Evolutionary conservation across 2,797 vertebrate species (phyloP), one percentile per base, ranked within the genome.

Genomic region (Sebastes oblongus): DNA sequence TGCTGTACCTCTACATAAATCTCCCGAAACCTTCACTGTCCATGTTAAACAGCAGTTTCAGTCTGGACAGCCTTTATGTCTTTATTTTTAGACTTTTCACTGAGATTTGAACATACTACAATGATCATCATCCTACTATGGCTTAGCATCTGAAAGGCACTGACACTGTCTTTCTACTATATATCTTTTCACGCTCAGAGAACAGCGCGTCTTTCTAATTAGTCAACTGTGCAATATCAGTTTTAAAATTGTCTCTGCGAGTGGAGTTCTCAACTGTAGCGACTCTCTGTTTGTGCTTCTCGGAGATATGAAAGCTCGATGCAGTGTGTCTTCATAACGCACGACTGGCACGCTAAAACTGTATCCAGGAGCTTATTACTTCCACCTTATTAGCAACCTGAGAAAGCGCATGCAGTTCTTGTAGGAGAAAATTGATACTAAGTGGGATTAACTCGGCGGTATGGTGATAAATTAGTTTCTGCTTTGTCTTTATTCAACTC

Each of bases 381-480:
- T 94, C 90, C 88, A 91, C 71, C 83, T 90, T 91, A 91, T 93
- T 92, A 95, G 91, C 87, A 86, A 84, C 82, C 85, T 82, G 89
- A 91, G 90, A 92, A 92, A 91, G 92, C 85, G 84, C 85, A 80
- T 50, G 84, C 77, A 82, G 77, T 84, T 92, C 83, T 78, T 77
- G 82, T 88, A 77, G 75, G 75, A 84, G 92, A 91, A 94, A 94
- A 94, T 84, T 87, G 90, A 94, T 91, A 84, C 88, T 88, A 89
- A 94, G 87, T 90, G 77, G 77, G 84, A 93, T 92, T 87, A 91
- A 91, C 82, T 87, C 61, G 3, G 79, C 67, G 82, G 78, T 83
- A 62, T 61, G 71, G 79, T 80, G 77, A 88, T 83, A 89, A 89
- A 91, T 90, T 80, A 75, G 77, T 87, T 90, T 83, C 56, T 82